phyloP scores from a whole-genome alignment of 2,888 invertebrate species.

The Cephus sareptanus region DNA sequence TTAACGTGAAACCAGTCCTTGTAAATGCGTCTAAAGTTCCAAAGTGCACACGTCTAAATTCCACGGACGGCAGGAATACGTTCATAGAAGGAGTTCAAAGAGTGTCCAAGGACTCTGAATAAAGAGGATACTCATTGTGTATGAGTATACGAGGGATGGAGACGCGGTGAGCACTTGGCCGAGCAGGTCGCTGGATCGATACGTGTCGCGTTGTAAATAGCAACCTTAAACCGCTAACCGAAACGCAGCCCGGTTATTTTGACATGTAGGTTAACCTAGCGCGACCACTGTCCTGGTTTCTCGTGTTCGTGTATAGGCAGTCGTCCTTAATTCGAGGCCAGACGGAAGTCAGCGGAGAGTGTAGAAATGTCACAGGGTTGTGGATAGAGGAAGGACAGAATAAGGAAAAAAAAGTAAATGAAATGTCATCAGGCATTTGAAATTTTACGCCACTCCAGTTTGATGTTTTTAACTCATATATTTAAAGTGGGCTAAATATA shows the following conservation, averaged over 20 bases:
- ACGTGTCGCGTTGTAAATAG: constrained; percentile 29
- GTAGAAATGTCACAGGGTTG: not conserved
- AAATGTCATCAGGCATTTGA: not conserved
- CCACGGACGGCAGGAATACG: not conserved
- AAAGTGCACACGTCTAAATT: not conserved
- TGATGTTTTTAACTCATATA: not conserved
- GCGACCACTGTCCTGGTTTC: not conserved
- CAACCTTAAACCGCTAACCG: constrained; percentile 1
- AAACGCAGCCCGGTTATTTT: constrained; percentile 1
- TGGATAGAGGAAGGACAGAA: not conserved
- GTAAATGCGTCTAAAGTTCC: not conserved
- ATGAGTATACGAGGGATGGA: not conserved
- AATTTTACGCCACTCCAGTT: not conserved
- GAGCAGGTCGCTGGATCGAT: constrained; percentile 33
- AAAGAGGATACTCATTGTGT: not conserved
- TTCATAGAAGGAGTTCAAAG: not conserved
- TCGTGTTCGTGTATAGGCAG: not conserved
- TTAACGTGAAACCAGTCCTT: not conserved
- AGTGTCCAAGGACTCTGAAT: not conserved
- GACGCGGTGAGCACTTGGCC: not conserved
- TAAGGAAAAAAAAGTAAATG: not conserved
- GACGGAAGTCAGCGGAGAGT: not conserved
- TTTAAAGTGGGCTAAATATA: not conserved
- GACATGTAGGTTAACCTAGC: not conserved
- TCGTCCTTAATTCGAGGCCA: not conserved